Percentiles rank a stretch among this genome's conserved stretches.
Evolutionary conservation across 2,797 vertebrate genomes (phyloP).

Genomic region (Monodelphis domestica): DNA sequence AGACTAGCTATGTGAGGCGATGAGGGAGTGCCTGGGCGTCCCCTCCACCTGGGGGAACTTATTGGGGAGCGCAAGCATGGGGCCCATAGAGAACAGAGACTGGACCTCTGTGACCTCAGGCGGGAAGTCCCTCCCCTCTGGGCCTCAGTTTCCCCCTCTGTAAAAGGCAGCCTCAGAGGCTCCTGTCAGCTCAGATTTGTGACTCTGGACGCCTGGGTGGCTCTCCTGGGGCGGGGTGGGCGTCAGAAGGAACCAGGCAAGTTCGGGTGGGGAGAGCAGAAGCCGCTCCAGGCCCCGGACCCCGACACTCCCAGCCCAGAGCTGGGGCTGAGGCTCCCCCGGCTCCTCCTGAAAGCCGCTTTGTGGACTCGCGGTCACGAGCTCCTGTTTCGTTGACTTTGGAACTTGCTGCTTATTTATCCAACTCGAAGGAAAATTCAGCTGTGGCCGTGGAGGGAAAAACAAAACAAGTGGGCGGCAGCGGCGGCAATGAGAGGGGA

Average conservation of each 20-base stretch:
- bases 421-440: slow-evolving; percentile 77
- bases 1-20: not conserved
- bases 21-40: too few relatives aligned
- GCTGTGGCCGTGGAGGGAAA: slow-evolving; percentile 47
- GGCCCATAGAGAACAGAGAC: too few relatives aligned
- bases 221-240: not conserved
- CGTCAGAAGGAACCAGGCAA: not conserved
- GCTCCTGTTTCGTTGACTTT: slow-evolving; percentile 81
- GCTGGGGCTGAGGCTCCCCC: slow-evolving; percentile 47
- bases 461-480: slow-evolving; percentile 63
- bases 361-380: slow-evolving; percentile 47
- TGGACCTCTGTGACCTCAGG: not conserved
- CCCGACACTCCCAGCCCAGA: not conserved
- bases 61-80: too few relatives aligned
- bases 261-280: not conserved
- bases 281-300: not conserved
- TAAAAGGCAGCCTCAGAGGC: not conserved
- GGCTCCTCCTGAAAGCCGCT: slow-evolving; percentile 72
- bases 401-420: slow-evolving; percentile 82
- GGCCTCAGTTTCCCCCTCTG: not conserved
- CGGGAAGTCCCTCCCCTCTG: not conserved
- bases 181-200: not conserved
- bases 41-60: not conserved
- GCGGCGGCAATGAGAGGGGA: slow-evolving; percentile 52
- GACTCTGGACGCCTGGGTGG: not conserved